A percentile compares a stretch with the other conserved stretches of the same genome.
These are phyloP conservation scores for Conchocele bisecta DNA, from an alignment of 2,888 invertebrate species.

Conservation along the genomic window DNA sequence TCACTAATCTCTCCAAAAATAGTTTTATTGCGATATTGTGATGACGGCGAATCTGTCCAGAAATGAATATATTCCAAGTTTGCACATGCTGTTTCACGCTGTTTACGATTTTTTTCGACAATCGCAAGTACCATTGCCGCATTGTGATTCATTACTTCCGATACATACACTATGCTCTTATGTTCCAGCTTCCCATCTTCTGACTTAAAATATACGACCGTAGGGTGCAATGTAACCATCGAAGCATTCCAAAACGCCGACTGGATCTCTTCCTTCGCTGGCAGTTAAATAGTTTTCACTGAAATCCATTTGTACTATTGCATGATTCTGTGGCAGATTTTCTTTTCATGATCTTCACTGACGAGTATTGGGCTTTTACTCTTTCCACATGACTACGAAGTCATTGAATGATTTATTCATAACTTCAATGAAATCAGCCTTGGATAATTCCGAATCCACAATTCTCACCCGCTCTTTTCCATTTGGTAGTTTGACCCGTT, in stretches of 20 bases:
- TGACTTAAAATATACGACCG: conserved; percentile 1
- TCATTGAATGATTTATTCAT: not conserved
- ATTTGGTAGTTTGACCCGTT: conserved; percentile 15
- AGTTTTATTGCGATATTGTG: conserved; percentile 19
- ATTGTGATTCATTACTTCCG: conserved; percentile 7
- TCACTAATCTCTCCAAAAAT: conserved; percentile 7
- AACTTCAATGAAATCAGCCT: conserved; percentile 3
- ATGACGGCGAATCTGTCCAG: conserved; percentile 23
- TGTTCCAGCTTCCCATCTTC: not conserved
- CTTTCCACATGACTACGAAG: conserved; percentile 4
- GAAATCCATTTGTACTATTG: conserved; percentile 29
- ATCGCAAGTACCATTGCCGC: conserved; percentile 6
- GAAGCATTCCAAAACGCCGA: conserved; percentile 9
- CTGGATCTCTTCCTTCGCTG: conserved; percentile 11
- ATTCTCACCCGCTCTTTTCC: conserved; percentile 21
- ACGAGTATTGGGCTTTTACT: conserved; percentile 21
- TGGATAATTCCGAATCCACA: not conserved
- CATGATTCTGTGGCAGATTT: conserved; percentile 9
- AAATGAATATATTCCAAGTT: conserved; percentile 6
- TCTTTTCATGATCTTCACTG: conserved; percentile 25
- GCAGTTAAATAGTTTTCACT: conserved; percentile 18
- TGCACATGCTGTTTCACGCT: not conserved
- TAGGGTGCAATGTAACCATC: conserved; percentile 10
- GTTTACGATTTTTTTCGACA: not conserved
- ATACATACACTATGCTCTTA: conserved; percentile 4